These are phyloP conservation scores for Xiphophorus birchmanni DNA, from an alignment of 2,797 vertebrate species.

Conservation along the genomic window DNA sequence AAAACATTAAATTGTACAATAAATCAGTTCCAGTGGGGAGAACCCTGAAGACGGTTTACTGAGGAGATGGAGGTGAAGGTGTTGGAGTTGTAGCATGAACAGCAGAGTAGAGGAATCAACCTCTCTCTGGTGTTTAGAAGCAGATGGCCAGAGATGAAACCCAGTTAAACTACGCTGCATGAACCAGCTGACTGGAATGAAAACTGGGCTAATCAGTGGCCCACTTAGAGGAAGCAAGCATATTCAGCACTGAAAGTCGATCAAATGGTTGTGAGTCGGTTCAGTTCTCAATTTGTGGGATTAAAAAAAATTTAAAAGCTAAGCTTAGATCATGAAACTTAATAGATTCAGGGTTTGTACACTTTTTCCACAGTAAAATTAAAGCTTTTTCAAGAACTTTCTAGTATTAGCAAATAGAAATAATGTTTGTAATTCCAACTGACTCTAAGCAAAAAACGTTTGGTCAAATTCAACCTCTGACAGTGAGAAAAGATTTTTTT, in stretches of 20 bases:
- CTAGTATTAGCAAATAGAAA: too few species aligned
- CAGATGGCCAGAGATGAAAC: conserved; percentile 22
- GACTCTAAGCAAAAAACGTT: too few species aligned
- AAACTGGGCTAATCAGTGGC: conserved; percentile 47
- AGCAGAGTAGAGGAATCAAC: conserved; percentile 34
- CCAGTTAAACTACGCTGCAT: conserved; percentile 29
- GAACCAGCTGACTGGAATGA: conserved; percentile 24
- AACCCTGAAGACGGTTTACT: conserved; percentile 50
- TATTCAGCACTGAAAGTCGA: conserved; percentile 12
- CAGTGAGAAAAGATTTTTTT: too few species aligned
- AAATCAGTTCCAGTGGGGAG: conserved; percentile 41
- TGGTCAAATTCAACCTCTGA: too few species aligned
- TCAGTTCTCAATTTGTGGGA: not conserved
- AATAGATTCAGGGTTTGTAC: too few species aligned
- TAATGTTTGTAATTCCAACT: too few species aligned
- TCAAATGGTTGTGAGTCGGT: not conserved
- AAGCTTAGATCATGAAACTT: not conserved
- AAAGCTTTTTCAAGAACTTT: too few species aligned
- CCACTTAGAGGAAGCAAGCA: conserved; percentile 38
- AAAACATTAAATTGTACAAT: conserved; percentile 5
- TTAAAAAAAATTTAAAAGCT: conserved; percentile 2
- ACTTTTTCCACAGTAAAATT: too few species aligned
- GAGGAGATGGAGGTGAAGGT: conserved; percentile 49
- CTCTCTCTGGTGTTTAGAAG: conserved; percentile 15
- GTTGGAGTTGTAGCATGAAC: conserved; percentile 38